Base-by-base conservation (phyloP, 2,113 vertebrate genomes). In the Pygoscelis antarcticus region DNA sequence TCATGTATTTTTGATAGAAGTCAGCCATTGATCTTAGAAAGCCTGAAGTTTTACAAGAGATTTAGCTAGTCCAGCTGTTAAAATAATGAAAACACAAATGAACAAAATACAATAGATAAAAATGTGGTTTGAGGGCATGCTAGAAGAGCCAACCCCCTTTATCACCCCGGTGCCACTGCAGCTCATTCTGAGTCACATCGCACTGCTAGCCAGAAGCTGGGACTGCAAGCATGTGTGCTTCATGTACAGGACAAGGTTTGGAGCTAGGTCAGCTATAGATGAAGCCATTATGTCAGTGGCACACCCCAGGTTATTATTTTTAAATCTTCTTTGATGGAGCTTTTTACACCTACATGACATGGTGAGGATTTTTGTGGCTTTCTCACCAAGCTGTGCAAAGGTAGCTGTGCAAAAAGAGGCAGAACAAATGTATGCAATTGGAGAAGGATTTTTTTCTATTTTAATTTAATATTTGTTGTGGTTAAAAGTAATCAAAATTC, bases 41-140 rank as follows among this genome's bases (percentile, higher is more conserved):
- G 20, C 25, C 25, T 62, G 11, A 87, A 36, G 44, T 77, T 86
- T 88, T 71, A 15, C 30, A 58, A 80, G 72, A 94, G 38, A 46
- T 88, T 77, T 69, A 93, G 52, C 71, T 94, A 85, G 75, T 89
- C 54, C 70, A 68, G 36, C 62, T 94, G 71, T 89, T 96, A 78
- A 89, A 87, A 92, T 68, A 91, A 58, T 13, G 8, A 82, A 87
- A 78, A 20, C 32, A 51, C 11, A 78, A 84, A 68, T 26, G 6
- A 78, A 46, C 14, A 62, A 58, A 78, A 46, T 38, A 16, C 11
- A 78, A 11, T 40, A 72, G 40, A 38, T 51, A 46, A 69, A 92
- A 86, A 21, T 3, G 8, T 89, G 32, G 7, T 76, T 72, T 89
- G 52, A 90, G 57, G 42, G 58, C n/a, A 69, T 54, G 21, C 34